phyloP scores from a whole-genome alignment of 1,140 invertebrate genomes.

The Meloidogyne chitwoodi region DNA sequence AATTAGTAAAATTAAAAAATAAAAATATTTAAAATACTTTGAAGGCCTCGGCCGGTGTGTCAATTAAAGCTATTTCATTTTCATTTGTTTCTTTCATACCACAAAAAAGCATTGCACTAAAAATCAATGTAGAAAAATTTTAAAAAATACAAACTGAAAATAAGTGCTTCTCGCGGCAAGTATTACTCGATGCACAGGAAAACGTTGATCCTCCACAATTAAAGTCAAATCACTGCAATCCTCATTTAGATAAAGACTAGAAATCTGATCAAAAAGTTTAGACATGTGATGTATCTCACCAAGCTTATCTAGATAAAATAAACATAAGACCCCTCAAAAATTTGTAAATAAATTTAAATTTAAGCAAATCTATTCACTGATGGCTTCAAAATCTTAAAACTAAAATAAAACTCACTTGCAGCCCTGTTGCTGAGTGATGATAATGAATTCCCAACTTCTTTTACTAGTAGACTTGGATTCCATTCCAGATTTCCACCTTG shows the following conservation, averaged over 20 bases:
- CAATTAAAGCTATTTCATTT: constrained; percentile 77
- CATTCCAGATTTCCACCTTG: background rate
- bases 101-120: constrained; percentile 77
- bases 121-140: background rate
- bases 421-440: background rate
- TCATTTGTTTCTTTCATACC: constrained; percentile 81
- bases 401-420: background rate
- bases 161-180: constrained; percentile 88
- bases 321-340: too few species aligned
- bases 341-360: background rate
- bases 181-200: constrained; percentile 83
- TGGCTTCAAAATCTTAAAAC: background rate
- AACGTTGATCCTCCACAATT: constrained; percentile 74
- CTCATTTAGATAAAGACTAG: constrained; percentile 75
- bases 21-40: constrained; percentile 65
- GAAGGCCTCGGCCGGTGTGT: constrained; percentile 80
- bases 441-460: constrained; percentile 5
- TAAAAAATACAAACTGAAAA: constrained; percentile 69
- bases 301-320: constrained; percentile 15
- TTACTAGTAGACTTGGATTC: background rate
- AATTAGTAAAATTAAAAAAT: background rate
- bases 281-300: constrained; percentile 22
- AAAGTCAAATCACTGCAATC: constrained; percentile 87
- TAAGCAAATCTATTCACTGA: background rate
- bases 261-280: constrained; percentile 73